phyloP scores from a whole-genome alignment of 2,113 vertebrate species.

The Podilymbus podiceps region DNA sequence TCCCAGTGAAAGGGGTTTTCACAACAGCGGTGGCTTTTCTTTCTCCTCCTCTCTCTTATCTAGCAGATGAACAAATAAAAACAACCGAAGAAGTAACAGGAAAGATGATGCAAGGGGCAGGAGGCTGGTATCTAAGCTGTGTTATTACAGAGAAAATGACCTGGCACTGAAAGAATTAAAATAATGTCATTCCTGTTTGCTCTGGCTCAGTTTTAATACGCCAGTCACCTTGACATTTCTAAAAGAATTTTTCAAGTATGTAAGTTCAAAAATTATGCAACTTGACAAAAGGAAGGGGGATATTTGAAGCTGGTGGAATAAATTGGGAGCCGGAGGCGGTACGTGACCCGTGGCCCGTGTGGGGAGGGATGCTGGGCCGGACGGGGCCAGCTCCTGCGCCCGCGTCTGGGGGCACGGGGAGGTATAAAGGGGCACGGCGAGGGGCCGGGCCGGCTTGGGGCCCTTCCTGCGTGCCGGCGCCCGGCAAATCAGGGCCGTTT shows the following conservation, averaged over 20 bases:
- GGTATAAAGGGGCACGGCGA: background rate
- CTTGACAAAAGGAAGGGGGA: conserved; percentile 30
- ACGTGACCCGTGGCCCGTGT: background rate
- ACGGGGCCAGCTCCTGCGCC: background rate
- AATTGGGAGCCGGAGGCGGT: background rate
- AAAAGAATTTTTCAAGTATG: conserved; percentile 72
- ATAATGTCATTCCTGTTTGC: conserved; percentile 74
- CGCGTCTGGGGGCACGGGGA: rapidly evolving
- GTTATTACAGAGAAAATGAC: conserved; percentile 53
- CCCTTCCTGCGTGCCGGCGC: background rate
- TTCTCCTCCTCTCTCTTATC: background rate
- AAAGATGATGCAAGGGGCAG: background rate
- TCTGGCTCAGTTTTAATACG: conserved; percentile 51
- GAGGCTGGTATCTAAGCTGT: background rate
- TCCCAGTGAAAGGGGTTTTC: background rate
- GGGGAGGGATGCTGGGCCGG: background rate
- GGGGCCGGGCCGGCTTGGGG: too few species aligned
- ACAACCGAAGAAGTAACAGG: background rate
- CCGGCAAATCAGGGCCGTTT: background rate
- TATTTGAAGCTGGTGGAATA: background rate
- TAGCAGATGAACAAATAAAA: background rate
- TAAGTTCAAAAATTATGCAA: conserved; percentile 61
- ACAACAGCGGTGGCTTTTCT: background rate
- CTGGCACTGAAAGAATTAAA: conserved; percentile 61
- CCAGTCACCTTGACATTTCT: conserved; percentile 74